phyloP scores from a whole-genome alignment of 1,140 invertebrate species.

The Tachypleus tridentatus region DNA sequence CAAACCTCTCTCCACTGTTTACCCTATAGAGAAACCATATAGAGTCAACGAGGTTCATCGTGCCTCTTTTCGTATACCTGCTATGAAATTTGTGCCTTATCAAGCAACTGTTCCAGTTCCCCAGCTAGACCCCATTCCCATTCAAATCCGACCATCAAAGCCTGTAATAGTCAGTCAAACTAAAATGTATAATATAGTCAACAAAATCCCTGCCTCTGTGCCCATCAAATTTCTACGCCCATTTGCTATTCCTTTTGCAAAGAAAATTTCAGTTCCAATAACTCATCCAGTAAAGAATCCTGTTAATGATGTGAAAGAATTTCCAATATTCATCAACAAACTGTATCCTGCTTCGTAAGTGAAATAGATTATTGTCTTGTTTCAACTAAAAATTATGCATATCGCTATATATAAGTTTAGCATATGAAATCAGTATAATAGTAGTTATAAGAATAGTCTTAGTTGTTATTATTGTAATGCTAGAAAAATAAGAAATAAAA shows the following conservation, averaged over 20 bases:
- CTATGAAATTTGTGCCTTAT: slow-evolving; percentile 14
- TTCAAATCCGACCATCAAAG: slow-evolving; percentile 17
- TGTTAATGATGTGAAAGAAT: slow-evolving; percentile 12
- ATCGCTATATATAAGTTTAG: too few species aligned
- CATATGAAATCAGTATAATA: too few species aligned
- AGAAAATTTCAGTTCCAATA: slow-evolving; percentile 14
- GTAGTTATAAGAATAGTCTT: too few species aligned
- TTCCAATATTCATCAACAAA: slow-evolving; percentile 19
- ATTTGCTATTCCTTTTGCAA: slow-evolving; percentile 13
- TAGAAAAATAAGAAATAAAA: too few species aligned
- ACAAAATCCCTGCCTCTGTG: slow-evolving; percentile 18
- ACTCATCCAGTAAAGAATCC: slow-evolving; percentile 16
- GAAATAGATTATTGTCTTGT: too few species aligned
- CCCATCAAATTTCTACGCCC: slow-evolving; percentile 18
- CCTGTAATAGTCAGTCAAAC: slow-evolving; percentile 16
- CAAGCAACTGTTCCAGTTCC: slow-evolving; percentile 14
- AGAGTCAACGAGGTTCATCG: slow-evolving; percentile 17
- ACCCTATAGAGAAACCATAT: slow-evolving; percentile 14
- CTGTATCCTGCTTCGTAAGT: slow-evolving; percentile 20
- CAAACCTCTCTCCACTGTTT: slow-evolving; percentile 15
- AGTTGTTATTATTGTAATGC: too few species aligned
- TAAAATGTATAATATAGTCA: slow-evolving; percentile 14
- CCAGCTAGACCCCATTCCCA: slow-evolving; percentile 11
- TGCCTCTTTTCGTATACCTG: slow-evolving; percentile 17
- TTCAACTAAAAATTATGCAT: too few species aligned